Conservation (phyloP, 2,888 invertebrate genomes). For the Volucella inflata region DNA sequence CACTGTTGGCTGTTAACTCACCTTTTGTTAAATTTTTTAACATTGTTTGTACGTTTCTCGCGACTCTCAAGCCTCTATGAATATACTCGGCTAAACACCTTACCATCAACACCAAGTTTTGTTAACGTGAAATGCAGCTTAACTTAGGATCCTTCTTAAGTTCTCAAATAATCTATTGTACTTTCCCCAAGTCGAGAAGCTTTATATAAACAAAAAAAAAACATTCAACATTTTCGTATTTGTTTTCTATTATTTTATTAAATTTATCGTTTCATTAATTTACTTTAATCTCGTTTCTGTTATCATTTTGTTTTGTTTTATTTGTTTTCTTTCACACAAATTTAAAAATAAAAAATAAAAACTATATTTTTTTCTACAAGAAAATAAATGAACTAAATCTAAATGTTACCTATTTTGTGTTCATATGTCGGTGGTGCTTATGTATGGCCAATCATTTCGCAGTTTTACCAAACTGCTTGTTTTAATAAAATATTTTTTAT, state of each 20-base stretch:
- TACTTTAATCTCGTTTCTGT: conserved; percentile 17
- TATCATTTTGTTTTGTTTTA: conserved; percentile 47
- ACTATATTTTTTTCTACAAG: conserved; percentile 8
- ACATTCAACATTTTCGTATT: conserved; percentile 43
- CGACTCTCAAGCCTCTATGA: too few species aligned
- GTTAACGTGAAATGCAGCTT: conserved; percentile 33
- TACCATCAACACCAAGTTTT: conserved; percentile 14
- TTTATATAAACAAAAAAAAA: conserved; percentile 32
- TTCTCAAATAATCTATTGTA: not conserved
- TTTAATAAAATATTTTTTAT: conserved; percentile 27
- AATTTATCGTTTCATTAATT: conserved; percentile 11
- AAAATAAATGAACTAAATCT: conserved; percentile 39
- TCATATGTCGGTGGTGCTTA: conserved; percentile 77
- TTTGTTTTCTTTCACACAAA: conserved; percentile 33
- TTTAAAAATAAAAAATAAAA: conserved; percentile 13
- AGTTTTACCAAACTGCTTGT: conserved; percentile 5
- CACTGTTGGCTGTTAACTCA: too few species aligned
- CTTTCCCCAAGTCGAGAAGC: conserved; percentile 53
- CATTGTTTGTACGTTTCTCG: too few species aligned
- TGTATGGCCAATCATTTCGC: conserved; percentile 67
- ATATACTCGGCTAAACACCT: not conserved
- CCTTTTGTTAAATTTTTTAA: too few species aligned
- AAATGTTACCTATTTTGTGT: conserved; percentile 78
- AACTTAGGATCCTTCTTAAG: not conserved
- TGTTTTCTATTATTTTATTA: conserved; percentile 30